Conservation (phyloP, 2,888 invertebrate species). For the Acanthosepion lycidas region DNA sequence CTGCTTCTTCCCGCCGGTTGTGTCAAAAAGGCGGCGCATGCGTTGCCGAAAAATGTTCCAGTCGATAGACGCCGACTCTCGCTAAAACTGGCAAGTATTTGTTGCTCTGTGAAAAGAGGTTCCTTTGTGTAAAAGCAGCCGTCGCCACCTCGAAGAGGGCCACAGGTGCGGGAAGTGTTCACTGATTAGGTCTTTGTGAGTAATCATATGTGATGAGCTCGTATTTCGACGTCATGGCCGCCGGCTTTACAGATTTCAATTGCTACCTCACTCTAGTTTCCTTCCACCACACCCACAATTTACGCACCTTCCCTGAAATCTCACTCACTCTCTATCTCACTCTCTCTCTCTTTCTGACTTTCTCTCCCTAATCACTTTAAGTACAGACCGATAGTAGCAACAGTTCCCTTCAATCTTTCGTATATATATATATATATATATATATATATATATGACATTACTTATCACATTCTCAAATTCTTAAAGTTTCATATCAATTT, state of each 20-base stretch:
- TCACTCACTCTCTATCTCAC: neutral
- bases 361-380: neutral
- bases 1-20: constrained; percentile 4
- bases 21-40: constrained; percentile 33
- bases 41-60: neutral
- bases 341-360: neutral
- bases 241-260: neutral
- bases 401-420: neutral
- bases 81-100: neutral
- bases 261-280: neutral
- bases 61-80: neutral
- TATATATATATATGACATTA: too few species aligned
- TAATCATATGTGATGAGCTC: constrained; percentile 22
- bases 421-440: too few species aligned
- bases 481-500: too few species aligned
- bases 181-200: constrained; percentile 16
- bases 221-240: neutral
- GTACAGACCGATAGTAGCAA: too few species aligned
- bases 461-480: too few species aligned
- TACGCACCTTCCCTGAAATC: neutral
- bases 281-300: too few species aligned
- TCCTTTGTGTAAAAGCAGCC: neutral
- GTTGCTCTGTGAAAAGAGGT: constrained; percentile 11
- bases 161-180: constrained; percentile 33
- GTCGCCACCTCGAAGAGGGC: constrained; percentile 33